Conservation (phyloP, 1,140 invertebrate genomes). For the Megalonaias nervosa region DNA sequence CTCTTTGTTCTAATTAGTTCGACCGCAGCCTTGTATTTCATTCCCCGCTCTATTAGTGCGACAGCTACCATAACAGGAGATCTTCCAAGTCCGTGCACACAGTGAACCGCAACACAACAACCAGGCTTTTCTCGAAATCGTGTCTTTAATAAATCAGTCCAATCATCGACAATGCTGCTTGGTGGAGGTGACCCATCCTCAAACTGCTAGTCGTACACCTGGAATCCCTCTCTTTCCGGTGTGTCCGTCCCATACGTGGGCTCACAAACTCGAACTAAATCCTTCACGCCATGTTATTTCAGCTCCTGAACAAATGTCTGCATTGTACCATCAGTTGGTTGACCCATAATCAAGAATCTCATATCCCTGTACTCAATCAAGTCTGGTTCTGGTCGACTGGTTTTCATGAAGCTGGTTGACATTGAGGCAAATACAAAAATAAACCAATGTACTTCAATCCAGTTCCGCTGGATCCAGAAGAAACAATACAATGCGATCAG, state of each 20-base stretch:
- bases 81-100: conserved; percentile 93
- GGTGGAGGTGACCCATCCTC: conserved; percentile 73
- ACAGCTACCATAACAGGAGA: conserved; percentile 95
- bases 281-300: conserved; percentile 92
- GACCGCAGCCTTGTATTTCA: conserved; percentile 98
- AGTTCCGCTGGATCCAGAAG: no score
- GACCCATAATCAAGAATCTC: conserved; percentile 97
- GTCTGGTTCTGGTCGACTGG: conserved; percentile 84
- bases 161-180: conserved; percentile 87
- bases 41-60: conserved; percentile 95
- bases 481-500: no score
- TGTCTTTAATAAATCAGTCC: conserved; percentile 87
- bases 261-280: conserved; percentile 96
- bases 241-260: conserved; percentile 93
- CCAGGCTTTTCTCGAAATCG: conserved; percentile 84
- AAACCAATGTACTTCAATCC: no score
- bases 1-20: conserved; percentile 85
- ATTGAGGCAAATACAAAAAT: conserved; percentile 5
- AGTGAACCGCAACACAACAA: conserved; percentile 95
- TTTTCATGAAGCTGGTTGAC: conserved; percentile 60
- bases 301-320: conserved; percentile 93
- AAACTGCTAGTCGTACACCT: conserved; percentile 75
- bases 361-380: conserved; percentile 96
- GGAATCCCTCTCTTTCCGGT: conserved; percentile 87
- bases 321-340: conserved; percentile 94